Evolutionary conservation across 1,140 invertebrate genomes (phyloP).

Genomic region (Tyrophagus putrescentiae): DNA sequence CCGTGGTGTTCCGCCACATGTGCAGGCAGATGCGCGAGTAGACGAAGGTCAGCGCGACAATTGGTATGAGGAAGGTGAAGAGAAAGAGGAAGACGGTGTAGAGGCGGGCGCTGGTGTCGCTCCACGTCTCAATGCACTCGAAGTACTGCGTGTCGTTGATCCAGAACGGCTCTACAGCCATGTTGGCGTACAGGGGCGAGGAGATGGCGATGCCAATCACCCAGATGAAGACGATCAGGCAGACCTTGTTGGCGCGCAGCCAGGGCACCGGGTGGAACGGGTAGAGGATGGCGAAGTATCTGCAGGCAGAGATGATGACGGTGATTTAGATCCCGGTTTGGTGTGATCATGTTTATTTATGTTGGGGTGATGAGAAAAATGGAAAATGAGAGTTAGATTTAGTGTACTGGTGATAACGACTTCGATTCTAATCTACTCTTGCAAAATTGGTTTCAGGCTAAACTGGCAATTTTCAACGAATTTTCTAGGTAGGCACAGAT

Average conservation of each 20-base stretch:
- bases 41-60: slow-evolving; percentile 36
- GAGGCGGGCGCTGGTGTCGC: slow-evolving; percentile 4
- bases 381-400: too few relatives aligned
- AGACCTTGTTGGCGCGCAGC: slow-evolving; percentile 23
- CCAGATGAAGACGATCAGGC: slow-evolving; percentile 37
- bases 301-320: too few relatives aligned
- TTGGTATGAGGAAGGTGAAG: slow-evolving; percentile 39
- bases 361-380: slow-evolving; percentile 5
- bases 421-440: too few relatives aligned
- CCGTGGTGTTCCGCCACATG: slow-evolving; percentile 34
- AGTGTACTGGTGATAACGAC: too few relatives aligned
- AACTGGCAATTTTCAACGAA: too few relatives aligned
- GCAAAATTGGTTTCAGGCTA: too few relatives aligned
- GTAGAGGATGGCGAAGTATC: slow-evolving; percentile 36
- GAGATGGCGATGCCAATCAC: slow-evolving; percentile 33
- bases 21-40: slow-evolving; percentile 36
- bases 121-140: slow-evolving; percentile 34
- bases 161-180: slow-evolving; percentile 29
- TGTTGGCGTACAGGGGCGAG: slow-evolving; percentile 35
- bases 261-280: slow-evolving; percentile 31
- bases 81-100: slow-evolving; percentile 38
- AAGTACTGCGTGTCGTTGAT: slow-evolving; percentile 31
- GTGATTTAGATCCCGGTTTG: not conserved
- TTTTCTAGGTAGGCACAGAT: too few relatives aligned
- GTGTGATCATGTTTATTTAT: not conserved